Base-by-base conservation (phyloP, 2,113 vertebrate species). In the Cyanoderma ruficeps region DNA sequence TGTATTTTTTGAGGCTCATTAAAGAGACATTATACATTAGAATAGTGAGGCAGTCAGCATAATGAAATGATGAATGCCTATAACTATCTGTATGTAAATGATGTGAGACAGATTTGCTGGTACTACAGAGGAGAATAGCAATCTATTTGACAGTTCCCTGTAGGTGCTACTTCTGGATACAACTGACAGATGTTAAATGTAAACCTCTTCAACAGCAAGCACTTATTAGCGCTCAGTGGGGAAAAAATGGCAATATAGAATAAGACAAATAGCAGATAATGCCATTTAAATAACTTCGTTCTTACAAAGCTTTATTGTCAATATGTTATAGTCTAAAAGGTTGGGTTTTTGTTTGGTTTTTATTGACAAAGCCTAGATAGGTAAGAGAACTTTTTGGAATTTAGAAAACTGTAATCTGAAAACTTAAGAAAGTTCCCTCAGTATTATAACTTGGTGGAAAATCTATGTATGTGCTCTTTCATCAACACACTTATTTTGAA, bases 1-100 rank as follows among this genome's bases (percentile, higher is more conserved):
- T 98, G 97, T 98, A 98, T 98, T 98, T 97, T 98, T 97, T 97
- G 97, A 98, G 98, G 97, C 98, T 98, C 97, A 98, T 98, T 98
- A 98, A 98, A 98, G 98, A 98, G 97, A 96, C 97, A 98, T 98
- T 98, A 98, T 96, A 96, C 90, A 97, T 97, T 96, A 97, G 97
- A 98, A 97, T 96, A 96, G 96, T 97, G 96, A 97, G 97, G 96
- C 96, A 97, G 84, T 98, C 97, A 98, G 97, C 96, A 96, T 97
- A 98, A 98, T 97, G 94, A 97, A 94, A 98, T 98, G 98, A 98
- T 98, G 97, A 98, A 98, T 98, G 97, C 95, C 83, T 98, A 79
- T 97, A 96, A 98, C 96, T 97, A 94, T 98, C 93, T 97, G 92
- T 97, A 97, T 98, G 98, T 97, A 98, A 98, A 98, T 98, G 96